These are phyloP conservation scores for Thinocorus orbignyianus DNA, from an alignment of 2,113 vertebrate genomes.

Conservation along the genomic window DNA sequence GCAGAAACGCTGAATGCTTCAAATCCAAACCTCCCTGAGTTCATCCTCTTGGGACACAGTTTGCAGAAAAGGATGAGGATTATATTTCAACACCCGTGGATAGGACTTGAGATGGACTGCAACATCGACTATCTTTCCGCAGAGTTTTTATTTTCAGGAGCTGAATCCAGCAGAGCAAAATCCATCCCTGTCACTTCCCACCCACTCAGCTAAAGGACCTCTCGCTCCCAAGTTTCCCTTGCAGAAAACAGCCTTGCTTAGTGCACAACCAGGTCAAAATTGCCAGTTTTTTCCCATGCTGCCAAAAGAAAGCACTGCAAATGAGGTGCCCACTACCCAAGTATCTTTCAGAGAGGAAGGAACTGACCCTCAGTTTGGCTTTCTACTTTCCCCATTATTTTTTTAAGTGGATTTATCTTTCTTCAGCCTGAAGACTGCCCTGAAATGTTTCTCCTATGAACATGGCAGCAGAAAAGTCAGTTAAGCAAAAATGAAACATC, in stretches of 20 bases:
- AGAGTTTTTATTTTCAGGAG: neutral
- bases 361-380: neutral
- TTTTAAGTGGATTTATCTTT: neutral
- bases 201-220: neutral
- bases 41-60: neutral
- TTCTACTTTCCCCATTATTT: neutral
- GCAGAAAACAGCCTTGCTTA: neutral
- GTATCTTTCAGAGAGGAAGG: neutral
- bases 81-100: neutral
- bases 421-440: neutral
- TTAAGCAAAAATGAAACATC: neutral
- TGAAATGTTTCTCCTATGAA: neutral
- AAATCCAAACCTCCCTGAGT: neutral
- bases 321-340: neutral
- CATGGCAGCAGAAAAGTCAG: neutral
- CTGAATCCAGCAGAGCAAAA: slow-evolving; percentile 1
- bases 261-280: fast-evolving
- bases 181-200: neutral
- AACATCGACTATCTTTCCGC: neutral
- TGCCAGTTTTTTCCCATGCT: neutral
- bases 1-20: slow-evolving; percentile 1
- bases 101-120: neutral
- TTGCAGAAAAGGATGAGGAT: slow-evolving; percentile 26
- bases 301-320: neutral
- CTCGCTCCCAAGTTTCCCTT: neutral